Evolutionary conservation across 2,797 vertebrate genomes (phyloP).

Genomic region (Onychomys torridus): DNA sequence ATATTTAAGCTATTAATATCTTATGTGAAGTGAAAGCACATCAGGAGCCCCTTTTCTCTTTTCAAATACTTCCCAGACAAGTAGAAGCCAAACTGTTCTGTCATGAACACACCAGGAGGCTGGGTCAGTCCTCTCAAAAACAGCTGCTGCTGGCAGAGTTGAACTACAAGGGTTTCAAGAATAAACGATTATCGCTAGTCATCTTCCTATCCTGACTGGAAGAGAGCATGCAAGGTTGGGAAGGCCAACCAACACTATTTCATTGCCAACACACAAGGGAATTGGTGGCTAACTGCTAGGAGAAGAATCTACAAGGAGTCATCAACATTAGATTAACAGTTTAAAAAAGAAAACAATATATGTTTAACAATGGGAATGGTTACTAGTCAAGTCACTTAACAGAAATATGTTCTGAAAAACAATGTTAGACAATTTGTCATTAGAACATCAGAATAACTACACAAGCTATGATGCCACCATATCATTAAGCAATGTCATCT

Average conservation of each 20-base stretch:
- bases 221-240: not conserved
- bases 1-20: conserved; percentile 9
- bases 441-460: not conserved
- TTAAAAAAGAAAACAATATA: not conserved
- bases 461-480: not conserved
- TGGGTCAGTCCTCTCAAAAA: not conserved
- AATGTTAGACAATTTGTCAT: not conserved
- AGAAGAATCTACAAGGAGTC: not conserved
- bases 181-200: not conserved
- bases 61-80: not conserved
- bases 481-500: not conserved
- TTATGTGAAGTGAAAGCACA: not conserved
- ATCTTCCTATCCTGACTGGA: not conserved
- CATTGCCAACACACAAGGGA: too few species aligned
- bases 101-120: not conserved
- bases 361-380: not conserved
- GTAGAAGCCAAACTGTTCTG: not conserved
- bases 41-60: not conserved
- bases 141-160: not conserved
- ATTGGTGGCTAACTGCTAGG: not conserved
- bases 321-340: not conserved
- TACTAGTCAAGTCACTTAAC: not conserved
- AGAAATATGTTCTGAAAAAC: not conserved
- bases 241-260: not conserved
- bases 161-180: not conserved